phyloP scores from a whole-genome alignment of 2,797 vertebrate genomes.

The Sebastes oblongus region DNA sequence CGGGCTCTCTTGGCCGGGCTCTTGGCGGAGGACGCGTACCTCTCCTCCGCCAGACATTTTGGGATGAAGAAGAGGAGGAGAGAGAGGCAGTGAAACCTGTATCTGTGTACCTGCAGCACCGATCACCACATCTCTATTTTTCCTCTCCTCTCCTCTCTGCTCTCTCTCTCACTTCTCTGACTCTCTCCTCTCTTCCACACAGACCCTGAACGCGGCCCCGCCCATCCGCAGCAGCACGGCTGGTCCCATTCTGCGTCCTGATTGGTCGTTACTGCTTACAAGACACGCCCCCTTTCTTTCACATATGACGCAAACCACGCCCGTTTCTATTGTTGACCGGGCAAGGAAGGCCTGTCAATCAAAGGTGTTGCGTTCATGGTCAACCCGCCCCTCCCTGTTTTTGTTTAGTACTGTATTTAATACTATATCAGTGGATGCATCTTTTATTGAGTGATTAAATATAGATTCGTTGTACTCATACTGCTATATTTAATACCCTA shows the following conservation, averaged over 20 bases:
- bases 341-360: slow-evolving; percentile 63
- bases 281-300: slow-evolving; percentile 54
- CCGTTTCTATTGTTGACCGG: slow-evolving; percentile 75
- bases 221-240: slow-evolving; percentile 58
- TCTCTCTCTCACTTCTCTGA: slow-evolving; percentile 23
- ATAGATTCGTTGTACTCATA: neutral
- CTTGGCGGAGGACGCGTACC: slow-evolving; percentile 80
- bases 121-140: slow-evolving; percentile 63
- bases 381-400: slow-evolving; percentile 11
- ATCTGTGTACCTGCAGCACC: slow-evolving; percentile 67
- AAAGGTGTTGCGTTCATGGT: slow-evolving; percentile 54
- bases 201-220: slow-evolving; percentile 58
- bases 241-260: slow-evolving; percentile 6
- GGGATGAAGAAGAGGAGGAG: slow-evolving; percentile 32
- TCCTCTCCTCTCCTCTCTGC: slow-evolving; percentile 53
- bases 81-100: slow-evolving; percentile 44
- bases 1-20: slow-evolving; percentile 81
- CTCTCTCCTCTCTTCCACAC: slow-evolving; percentile 48
- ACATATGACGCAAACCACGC: slow-evolving; percentile 44
- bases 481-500: neutral
- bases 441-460: neutral
- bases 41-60: slow-evolving; percentile 86
- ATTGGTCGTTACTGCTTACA: slow-evolving; percentile 51
- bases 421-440: neutral
- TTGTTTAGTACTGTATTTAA: slow-evolving; percentile 5